Percentiles rank a stretch among this genome's conserved stretches.
phyloP scores from a whole-genome alignment of 2,888 invertebrate genomes.

The Dolomedes plantarius region DNA sequence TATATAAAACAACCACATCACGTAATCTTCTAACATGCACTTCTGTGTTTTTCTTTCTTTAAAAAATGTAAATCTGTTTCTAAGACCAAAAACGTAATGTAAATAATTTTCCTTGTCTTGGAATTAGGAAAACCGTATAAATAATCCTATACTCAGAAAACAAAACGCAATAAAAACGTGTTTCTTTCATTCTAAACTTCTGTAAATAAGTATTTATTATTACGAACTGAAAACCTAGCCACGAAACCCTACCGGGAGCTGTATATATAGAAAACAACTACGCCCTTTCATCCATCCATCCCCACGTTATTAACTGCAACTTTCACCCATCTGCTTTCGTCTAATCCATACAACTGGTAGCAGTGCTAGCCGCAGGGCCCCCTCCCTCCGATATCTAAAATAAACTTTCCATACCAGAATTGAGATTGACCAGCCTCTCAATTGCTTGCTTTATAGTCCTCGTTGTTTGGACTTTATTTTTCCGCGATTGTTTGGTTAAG shows the following conservation, averaged over 20 bases:
- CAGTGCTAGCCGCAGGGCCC: constrained; percentile 36
- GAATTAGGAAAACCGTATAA: no score
- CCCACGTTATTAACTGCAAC: background rate
- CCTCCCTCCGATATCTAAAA: constrained; percentile 60
- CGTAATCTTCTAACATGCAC: no score
- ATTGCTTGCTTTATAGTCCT: constrained; percentile 61
- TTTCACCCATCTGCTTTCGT: background rate
- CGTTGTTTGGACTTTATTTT: constrained; percentile 52
- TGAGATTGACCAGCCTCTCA: constrained; percentile 66
- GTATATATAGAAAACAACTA: background rate
- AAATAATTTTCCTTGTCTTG: no score
- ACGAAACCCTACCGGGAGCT: no score
- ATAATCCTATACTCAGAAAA: no score
- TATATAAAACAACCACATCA: no score
- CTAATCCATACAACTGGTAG: constrained; percentile 12
- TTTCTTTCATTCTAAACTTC: no score
- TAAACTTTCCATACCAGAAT: constrained; percentile 62
- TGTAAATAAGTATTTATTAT: background rate
- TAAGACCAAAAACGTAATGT: no score
- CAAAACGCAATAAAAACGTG: no score
- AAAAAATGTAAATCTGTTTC: no score
- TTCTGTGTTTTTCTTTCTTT: no score
- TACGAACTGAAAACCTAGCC: no score
- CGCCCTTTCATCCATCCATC: background rate
- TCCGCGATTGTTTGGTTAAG: constrained; percentile 66